Percentiles rank a stretch among this genome's conserved stretches.
phyloP scores from a whole-genome alignment of 2,797 vertebrate species.

The Chlorospingus semifuscus region DNA sequence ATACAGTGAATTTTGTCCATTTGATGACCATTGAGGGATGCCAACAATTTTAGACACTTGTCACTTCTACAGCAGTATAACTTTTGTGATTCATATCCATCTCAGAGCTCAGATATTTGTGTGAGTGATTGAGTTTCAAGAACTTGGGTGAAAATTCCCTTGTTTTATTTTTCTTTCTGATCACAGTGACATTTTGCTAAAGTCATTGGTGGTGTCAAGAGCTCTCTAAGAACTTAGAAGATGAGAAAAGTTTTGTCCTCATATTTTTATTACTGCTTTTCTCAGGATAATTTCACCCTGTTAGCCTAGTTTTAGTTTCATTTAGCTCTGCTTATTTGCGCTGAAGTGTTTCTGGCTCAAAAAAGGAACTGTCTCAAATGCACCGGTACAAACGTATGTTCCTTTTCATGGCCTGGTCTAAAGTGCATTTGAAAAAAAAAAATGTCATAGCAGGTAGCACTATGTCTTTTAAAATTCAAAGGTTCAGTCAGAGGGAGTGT shows the following conservation, averaged over 20 bases:
- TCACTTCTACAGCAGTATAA: slow-evolving; percentile 26
- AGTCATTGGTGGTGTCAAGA: background rate
- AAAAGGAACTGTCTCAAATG: background rate
- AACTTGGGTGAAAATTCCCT: background rate
- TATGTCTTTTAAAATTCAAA: background rate
- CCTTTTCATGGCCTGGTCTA: background rate
- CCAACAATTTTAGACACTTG: background rate
- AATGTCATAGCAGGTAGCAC: background rate
- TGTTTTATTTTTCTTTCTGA: background rate
- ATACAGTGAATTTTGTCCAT: slow-evolving; percentile 44
- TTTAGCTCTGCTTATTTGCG: background rate
- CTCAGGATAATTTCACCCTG: background rate
- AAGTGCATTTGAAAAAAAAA: background rate
- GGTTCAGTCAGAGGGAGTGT: background rate
- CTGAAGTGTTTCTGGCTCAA: background rate
- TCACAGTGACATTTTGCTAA: background rate
- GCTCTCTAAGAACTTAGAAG: background rate
- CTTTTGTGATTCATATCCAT: background rate
- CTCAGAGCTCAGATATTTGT: slow-evolving; percentile 12
- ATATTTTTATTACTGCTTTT: background rate
- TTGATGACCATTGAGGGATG: slow-evolving; percentile 18
- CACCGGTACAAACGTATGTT: background rate
- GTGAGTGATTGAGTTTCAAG: slow-evolving; percentile 40
- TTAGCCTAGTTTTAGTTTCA: background rate
- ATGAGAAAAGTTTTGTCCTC: background rate